Percentiles rank a stretch among this genome's conserved stretches.
Evolutionary conservation across 2,888 invertebrate genomes (phyloP).

Genomic region (Plemyria rubiginata): DNA sequence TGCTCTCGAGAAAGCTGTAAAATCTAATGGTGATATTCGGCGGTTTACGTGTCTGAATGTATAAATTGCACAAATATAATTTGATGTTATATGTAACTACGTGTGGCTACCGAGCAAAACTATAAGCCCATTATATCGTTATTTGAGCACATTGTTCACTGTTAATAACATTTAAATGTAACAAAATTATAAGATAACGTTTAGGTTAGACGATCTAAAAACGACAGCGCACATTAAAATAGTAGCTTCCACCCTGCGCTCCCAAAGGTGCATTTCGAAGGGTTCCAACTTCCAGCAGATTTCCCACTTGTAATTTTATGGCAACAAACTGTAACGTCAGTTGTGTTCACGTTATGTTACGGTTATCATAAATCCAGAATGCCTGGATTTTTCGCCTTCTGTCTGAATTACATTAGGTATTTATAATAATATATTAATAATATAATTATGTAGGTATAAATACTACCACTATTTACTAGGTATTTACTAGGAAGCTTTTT

Average conservation of each 20-base stretch:
- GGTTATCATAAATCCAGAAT: background rate
- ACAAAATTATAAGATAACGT: no score
- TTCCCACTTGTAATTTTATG: constrained; percentile 74
- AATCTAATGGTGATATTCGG: constrained; percentile 29
- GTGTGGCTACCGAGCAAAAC: no score
- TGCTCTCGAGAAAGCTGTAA: constrained; percentile 25
- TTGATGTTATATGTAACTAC: background rate
- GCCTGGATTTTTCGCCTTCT: no score
- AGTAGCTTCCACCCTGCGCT: constrained; percentile 21
- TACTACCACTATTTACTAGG: no score
- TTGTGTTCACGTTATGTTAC: background rate
- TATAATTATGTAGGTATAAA: no score
- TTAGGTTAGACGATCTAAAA: no score
- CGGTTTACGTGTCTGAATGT: constrained; percentile 20
- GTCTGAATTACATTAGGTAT: no score
- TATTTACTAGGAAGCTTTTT: no score
- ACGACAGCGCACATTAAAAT: background rate
- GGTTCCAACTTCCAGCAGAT: constrained; percentile 55
- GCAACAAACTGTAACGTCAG: constrained; percentile 25
- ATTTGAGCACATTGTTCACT: no score
- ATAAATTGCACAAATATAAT: constrained; percentile 12
- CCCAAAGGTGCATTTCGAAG: constrained; percentile 56
- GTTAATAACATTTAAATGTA: no score
- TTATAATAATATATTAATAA: no score
- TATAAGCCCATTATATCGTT: no score